These are phyloP conservation scores for Meda fulgida DNA, from an alignment of 2,797 vertebrate genomes.

Conservation along the genomic window DNA sequence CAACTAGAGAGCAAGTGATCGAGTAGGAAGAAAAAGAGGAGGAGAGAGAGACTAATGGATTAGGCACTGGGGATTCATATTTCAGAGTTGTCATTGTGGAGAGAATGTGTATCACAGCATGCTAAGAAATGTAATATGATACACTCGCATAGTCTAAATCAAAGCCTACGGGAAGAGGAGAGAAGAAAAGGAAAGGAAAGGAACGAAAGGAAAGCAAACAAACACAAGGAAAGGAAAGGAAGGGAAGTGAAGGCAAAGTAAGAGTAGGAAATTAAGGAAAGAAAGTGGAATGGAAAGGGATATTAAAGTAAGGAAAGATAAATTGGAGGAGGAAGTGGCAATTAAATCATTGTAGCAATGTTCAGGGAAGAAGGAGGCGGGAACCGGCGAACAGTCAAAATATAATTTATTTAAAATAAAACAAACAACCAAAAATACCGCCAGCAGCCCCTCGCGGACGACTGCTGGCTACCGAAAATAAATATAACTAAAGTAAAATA, in stretches of 20 bases:
- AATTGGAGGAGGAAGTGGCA: not conserved
- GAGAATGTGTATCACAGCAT: conserved; percentile 59
- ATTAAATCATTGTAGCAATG: too few relatives aligned
- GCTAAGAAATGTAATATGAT: conserved; percentile 57
- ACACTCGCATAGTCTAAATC: conserved; percentile 54
- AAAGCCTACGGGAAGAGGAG: conserved; percentile 18
- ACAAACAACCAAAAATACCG: too few relatives aligned
- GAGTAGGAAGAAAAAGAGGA: conserved; percentile 38
- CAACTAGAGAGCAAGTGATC: conserved; percentile 46
- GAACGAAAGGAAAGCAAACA: too few relatives aligned
- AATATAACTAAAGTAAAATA: too few relatives aligned
- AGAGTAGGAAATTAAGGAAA: not conserved
- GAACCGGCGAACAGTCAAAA: too few relatives aligned
- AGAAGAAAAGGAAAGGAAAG: conserved; percentile 34
- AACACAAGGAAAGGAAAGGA: conserved; percentile 55
- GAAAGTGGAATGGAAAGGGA: not conserved
- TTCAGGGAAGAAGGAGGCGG: too few relatives aligned
- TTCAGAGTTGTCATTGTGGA: conserved; percentile 67
- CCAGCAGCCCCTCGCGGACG: too few relatives aligned
- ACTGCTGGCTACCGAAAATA: too few relatives aligned
- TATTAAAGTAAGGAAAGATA: not conserved
- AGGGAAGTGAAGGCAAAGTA: not conserved
- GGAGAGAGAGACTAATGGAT: conserved; percentile 64
- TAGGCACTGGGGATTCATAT: conserved; percentile 64
- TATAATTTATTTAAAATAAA: too few relatives aligned